Evolutionary conservation across 2,113 vertebrate species (phyloP).

Genomic region (Deroptyus accipitrinus): DNA sequence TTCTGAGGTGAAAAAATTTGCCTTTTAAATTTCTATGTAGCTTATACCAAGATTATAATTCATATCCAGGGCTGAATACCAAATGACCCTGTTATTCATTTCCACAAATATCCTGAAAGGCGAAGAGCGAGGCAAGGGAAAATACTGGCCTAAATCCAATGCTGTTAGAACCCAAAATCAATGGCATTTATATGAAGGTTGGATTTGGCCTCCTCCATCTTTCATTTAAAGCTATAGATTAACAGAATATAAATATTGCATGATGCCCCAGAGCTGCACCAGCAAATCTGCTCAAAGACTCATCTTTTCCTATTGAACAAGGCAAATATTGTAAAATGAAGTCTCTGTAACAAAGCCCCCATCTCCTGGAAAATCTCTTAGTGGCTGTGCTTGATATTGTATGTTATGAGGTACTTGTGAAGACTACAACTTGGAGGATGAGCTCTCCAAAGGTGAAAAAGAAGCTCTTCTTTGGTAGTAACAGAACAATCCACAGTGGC

Average conservation of each 20-base stretch:
- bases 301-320: slow-evolving; percentile 42
- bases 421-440: background rate
- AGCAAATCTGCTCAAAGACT: slow-evolving; percentile 1
- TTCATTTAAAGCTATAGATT: slow-evolving; percentile 22
- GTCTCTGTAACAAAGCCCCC: background rate
- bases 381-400: background rate
- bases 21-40: slow-evolving; percentile 47
- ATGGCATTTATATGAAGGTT: slow-evolving; percentile 21
- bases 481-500: background rate
- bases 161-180: slow-evolving; percentile 14
- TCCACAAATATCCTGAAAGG: slow-evolving; percentile 56
- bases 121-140: slow-evolving; percentile 1
- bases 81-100: slow-evolving; percentile 55
- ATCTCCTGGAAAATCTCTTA: background rate
- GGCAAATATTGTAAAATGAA: slow-evolving; percentile 17
- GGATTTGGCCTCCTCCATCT: slow-evolving; percentile 40
- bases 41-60: slow-evolving; percentile 55
- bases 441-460: background rate
- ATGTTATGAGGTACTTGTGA: background rate
- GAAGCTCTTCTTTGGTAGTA: background rate
- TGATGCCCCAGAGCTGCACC: slow-evolving; percentile 47
- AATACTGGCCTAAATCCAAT: slow-evolving; percentile 3
- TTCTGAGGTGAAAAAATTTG: slow-evolving; percentile 63
- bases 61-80: slow-evolving; percentile 55
- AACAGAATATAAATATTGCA: slow-evolving; percentile 56